Evolutionary conservation across 2,888 invertebrate species (phyloP).

Genomic region (Erebia epiphron): DNA sequence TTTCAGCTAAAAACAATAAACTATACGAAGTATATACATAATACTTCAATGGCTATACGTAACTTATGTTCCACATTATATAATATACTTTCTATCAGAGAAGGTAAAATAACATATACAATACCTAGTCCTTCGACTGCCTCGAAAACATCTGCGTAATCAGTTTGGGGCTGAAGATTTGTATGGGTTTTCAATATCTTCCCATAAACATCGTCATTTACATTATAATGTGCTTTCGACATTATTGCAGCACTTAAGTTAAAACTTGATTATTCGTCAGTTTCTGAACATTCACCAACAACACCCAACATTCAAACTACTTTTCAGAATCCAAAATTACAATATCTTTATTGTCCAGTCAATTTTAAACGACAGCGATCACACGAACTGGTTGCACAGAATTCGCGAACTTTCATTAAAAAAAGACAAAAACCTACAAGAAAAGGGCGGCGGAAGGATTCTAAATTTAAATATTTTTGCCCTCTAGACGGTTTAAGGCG

Average conservation of each 20-base stretch:
- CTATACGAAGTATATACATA: too few species aligned
- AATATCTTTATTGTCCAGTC: not conserved
- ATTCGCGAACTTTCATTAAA: conserved; percentile 41
- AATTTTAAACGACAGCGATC: not conserved
- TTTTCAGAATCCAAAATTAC: not conserved
- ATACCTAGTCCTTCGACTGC: conserved; percentile 74
- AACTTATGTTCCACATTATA: not conserved
- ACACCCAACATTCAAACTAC: not conserved
- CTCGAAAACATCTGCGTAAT: conserved; percentile 72
- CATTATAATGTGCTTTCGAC: conserved; percentile 70
- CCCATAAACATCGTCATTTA: conserved; percentile 77
- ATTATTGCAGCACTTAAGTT: conserved; percentile 42
- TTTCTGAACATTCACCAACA: conserved; percentile 7
- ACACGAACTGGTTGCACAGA: conserved; percentile 58
- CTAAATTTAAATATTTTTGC: conserved; percentile 77
- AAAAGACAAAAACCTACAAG: conserved; percentile 44
- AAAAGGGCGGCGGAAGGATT: conserved; percentile 68
- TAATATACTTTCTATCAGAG: not conserved
- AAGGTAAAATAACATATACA: conserved; percentile 13
- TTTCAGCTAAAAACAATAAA: too few species aligned
- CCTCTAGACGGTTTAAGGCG: conserved; percentile 61
- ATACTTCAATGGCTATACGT: not conserved
- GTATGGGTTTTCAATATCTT: conserved; percentile 68
- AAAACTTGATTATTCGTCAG: conserved; percentile 2
- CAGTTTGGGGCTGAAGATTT: conserved; percentile 56